Evolutionary conservation across 2,797 vertebrate genomes (phyloP).

Genomic region (Erpetoichthys calabaricus): DNA sequence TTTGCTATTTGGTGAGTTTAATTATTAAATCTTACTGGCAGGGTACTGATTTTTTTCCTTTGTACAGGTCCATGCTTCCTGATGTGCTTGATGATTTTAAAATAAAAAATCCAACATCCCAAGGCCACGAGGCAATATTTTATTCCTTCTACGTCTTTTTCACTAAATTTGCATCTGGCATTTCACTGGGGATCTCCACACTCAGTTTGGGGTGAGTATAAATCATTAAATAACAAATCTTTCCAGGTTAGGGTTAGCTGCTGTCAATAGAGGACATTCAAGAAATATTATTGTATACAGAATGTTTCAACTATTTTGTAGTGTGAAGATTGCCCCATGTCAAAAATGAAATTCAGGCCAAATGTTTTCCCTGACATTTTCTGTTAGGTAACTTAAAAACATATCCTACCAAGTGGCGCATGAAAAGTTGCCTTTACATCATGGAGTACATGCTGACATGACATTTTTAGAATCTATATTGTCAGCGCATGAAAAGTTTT

Average conservation of each 20-base stretch:
- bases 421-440: no score
- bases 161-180: slow-evolving; percentile 88
- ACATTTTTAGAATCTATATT: no score
- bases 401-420: no score
- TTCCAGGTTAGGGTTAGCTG: no score
- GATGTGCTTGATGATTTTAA: slow-evolving; percentile 91
- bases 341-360: not conserved
- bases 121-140: slow-evolving; percentile 84
- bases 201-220: slow-evolving; percentile 85
- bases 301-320: not conserved
- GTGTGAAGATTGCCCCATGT: not conserved
- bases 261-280: no score
- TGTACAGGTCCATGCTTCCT: slow-evolving; percentile 85
- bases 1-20: not conserved
- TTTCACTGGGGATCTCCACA: slow-evolving; percentile 87
- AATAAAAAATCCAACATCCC: slow-evolving; percentile 66
- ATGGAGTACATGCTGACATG: no score
- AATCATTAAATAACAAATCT: no score
- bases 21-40: not conserved
- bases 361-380: no score
- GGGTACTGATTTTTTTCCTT: not conserved
- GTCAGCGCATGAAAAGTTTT: no score
- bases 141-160: slow-evolving; percentile 98
- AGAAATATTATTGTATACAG: no score
- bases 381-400: no score